These are phyloP conservation scores for Ceratitis capitata DNA, from an alignment of 1,140 invertebrate species.

Conservation along the genomic window DNA sequence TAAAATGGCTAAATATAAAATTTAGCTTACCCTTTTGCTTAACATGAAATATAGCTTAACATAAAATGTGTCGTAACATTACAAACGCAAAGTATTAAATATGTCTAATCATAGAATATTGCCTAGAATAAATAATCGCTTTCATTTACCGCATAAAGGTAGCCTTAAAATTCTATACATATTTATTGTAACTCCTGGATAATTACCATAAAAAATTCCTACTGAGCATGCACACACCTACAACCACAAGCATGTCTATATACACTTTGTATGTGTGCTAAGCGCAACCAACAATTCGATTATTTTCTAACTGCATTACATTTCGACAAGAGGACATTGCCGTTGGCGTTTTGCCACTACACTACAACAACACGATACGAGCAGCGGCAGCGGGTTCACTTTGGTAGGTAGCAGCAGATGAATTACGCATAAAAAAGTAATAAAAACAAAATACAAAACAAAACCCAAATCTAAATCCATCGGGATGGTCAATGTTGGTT, in stretches of 20 bases:
- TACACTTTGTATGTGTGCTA: neutral
- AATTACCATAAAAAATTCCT: neutral
- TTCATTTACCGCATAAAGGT: too few relatives aligned
- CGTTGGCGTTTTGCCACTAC: neutral
- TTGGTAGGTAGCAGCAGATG: neutral
- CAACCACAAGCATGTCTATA: neutral
- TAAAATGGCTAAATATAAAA: too few relatives aligned
- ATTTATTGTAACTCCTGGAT: too few relatives aligned
- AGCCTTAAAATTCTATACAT: too few relatives aligned
- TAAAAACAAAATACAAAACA: neutral
- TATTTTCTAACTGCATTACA: constrained; percentile 24
- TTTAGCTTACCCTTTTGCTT: too few relatives aligned
- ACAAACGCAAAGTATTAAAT: too few relatives aligned
- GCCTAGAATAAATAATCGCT: too few relatives aligned
- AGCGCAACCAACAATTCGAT: neutral
- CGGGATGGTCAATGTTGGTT: constrained; percentile 20
- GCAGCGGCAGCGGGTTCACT: neutral
- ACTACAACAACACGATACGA: too few relatives aligned
- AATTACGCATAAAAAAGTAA: neutral
- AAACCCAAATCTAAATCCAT: neutral
- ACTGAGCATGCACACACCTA: neutral
- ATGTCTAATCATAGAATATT: too few relatives aligned
- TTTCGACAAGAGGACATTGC: neutral
- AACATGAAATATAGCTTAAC: too few relatives aligned
- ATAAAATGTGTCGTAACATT: too few relatives aligned